phyloP scores from a whole-genome alignment of 2,888 invertebrate species.

The Lasioglossum figueresi region DNA sequence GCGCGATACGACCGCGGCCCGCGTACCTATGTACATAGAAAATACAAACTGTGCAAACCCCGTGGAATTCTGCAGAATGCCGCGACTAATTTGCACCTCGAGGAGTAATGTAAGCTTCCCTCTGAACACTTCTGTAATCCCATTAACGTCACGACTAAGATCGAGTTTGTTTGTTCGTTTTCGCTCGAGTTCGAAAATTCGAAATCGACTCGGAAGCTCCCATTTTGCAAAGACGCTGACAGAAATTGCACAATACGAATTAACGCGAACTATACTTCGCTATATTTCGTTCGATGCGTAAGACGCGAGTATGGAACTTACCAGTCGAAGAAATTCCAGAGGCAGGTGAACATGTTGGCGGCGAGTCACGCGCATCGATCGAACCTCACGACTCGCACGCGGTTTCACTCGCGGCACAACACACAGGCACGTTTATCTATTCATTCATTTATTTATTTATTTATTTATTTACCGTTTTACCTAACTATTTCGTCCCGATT shows the following conservation, averaged over 20 bases:
- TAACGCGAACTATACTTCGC: background rate
- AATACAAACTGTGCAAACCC: background rate
- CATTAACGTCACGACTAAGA: conserved; percentile 21
- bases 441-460: background rate
- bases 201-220: background rate
- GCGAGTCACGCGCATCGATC: conserved; percentile 56
- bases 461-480: background rate
- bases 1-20: background rate
- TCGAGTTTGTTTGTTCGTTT: conserved; percentile 12
- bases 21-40: background rate
- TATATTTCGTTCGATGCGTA: background rate
- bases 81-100: background rate
- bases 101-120: conserved; percentile 10
- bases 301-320: conserved; percentile 77
- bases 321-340: conserved; percentile 88
- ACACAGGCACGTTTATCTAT: conserved; percentile 1
- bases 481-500: background rate
- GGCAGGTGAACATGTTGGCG: conserved; percentile 86
- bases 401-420: conserved; percentile 29
- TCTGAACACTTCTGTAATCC: conserved; percentile 34
- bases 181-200: background rate
- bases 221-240: background rate
- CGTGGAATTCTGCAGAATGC: background rate
- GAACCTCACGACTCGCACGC: conserved; percentile 19
- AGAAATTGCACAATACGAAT: background rate